Percentiles rank a stretch among this genome's conserved stretches.
Conservation (phyloP, 2,797 vertebrate species). For the Mycteria americana region DNA sequence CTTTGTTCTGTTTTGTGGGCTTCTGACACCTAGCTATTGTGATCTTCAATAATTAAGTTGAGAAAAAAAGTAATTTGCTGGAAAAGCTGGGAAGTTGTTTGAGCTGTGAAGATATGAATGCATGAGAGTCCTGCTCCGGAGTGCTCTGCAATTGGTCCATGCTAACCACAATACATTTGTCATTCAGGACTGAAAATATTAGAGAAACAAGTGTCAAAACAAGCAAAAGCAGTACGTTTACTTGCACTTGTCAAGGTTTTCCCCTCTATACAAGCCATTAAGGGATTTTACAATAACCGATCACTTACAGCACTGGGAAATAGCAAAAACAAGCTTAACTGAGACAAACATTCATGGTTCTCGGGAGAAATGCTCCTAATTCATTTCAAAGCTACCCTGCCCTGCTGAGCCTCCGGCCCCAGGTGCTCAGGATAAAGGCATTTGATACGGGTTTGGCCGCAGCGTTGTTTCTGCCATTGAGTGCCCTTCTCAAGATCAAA, state of each 20-base stretch:
- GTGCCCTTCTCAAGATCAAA: constrained; percentile 32
- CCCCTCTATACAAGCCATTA: background rate
- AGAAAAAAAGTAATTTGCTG: background rate
- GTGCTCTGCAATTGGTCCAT: background rate
- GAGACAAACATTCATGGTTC: background rate
- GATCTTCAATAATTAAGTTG: background rate
- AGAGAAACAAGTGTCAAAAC: background rate
- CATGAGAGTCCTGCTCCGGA: background rate
- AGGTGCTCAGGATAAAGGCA: constrained; percentile 1
- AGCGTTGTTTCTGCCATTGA: background rate
- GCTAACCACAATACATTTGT: background rate
- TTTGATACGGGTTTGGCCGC: accelerated
- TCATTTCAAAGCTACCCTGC: background rate
- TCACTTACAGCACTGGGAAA: background rate
- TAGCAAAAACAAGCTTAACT: background rate
- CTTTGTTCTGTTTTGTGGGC: background rate
- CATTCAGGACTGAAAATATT: background rate
- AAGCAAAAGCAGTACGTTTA: background rate
- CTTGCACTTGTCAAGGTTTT: background rate
- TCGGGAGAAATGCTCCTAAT: background rate
- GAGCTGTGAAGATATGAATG: background rate
- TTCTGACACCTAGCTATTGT: background rate
- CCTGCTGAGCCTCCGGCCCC: background rate
- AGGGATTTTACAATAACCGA: background rate
- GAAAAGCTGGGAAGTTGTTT: background rate